Conservation (phyloP, 2,797 vertebrate species). For the Paramormyrops hopkinsi region DNA sequence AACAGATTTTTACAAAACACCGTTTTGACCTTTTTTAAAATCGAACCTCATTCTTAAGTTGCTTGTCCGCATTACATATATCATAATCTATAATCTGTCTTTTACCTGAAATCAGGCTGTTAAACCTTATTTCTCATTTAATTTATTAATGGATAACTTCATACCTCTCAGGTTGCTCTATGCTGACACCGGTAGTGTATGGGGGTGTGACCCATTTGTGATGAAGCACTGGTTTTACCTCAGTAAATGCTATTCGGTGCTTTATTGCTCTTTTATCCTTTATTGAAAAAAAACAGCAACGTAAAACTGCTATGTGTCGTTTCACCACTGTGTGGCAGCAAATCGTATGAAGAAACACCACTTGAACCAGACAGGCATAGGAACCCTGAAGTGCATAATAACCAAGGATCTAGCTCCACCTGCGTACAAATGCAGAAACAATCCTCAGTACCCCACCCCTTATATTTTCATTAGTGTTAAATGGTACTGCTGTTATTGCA, state of each 20-base stretch:
- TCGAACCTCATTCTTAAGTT: neutral
- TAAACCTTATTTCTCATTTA: neutral
- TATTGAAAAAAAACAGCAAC: neutral
- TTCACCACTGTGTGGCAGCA: slow-evolving; percentile 5
- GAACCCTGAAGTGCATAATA: neutral
- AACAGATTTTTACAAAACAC: neutral
- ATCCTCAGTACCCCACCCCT: neutral
- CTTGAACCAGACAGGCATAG: neutral
- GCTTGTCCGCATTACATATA: neutral
- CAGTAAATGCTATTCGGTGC: neutral
- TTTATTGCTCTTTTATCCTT: neutral
- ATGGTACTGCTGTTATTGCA: neutral
- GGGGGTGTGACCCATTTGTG: neutral
- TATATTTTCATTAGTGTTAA: neutral
- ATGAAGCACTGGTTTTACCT: neutral
- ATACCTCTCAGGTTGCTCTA: neutral
- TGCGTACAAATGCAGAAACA: neutral
- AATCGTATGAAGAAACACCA: neutral
- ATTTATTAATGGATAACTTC: neutral
- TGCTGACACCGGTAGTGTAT: neutral
- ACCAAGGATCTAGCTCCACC: neutral
- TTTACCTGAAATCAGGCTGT: neutral
- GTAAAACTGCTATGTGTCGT: neutral
- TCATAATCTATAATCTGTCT: neutral
- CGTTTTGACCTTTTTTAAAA: neutral